These are phyloP conservation scores for Maylandia zebra DNA, from an alignment of 2,113 vertebrate species.

Conservation along the genomic window DNA sequence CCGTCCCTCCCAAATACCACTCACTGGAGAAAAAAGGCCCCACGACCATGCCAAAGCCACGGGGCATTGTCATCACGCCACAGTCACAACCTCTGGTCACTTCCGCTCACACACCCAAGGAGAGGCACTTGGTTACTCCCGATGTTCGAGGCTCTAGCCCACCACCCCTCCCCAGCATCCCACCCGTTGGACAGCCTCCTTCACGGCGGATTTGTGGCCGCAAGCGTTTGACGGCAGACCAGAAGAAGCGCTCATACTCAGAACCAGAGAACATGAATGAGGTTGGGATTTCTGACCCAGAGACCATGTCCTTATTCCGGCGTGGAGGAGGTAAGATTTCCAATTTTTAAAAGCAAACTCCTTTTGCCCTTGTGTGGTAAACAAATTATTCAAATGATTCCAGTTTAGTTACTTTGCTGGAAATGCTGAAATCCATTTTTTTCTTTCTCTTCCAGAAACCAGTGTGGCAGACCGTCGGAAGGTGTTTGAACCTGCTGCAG, in stretches of 20 bases:
- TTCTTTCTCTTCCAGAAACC: constrained; percentile 56
- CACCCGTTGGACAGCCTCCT: constrained; percentile 44
- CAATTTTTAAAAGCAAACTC: background rate
- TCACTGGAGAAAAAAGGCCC: constrained; percentile 72
- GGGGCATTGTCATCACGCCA: background rate
- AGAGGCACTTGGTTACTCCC: constrained; percentile 78
- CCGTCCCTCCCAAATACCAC: constrained; percentile 34
- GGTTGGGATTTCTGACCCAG: constrained; percentile 77
- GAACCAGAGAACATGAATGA: constrained; percentile 94
- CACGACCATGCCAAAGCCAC: constrained; percentile 64
- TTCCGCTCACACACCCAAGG: constrained; percentile 82
- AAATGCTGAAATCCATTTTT: background rate
- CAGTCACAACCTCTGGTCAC: background rate
- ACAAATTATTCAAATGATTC: background rate
- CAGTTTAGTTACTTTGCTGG: background rate
- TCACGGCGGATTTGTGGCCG: constrained; percentile 77
- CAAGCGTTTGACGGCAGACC: constrained; percentile 79
- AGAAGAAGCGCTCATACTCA: constrained; percentile 92
- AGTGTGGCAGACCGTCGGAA: constrained; percentile 82
- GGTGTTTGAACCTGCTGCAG: constrained; percentile 80
- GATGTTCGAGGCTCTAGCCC: constrained; percentile 33
- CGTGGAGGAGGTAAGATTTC: constrained; percentile 50
- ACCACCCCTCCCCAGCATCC: constrained; percentile 56
- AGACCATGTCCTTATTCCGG: constrained; percentile 47
- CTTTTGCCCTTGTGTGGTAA: background rate